phyloP scores from a whole-genome alignment of 2,113 vertebrate species.

The Chrysochloris asiatica region DNA sequence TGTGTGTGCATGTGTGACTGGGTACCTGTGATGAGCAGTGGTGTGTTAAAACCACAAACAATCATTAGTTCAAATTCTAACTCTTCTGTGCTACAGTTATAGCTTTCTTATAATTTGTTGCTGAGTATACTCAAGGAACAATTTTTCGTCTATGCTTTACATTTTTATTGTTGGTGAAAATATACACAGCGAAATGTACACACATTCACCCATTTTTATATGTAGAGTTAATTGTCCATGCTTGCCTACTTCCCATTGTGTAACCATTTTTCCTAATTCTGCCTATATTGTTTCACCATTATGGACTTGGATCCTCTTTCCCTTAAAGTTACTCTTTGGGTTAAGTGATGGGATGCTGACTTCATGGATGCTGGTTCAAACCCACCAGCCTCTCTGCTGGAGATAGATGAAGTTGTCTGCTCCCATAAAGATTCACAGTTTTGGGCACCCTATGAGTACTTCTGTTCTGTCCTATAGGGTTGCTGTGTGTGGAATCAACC shows the following conservation, averaged over 20 bases:
- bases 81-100: neutral
- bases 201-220: neutral
- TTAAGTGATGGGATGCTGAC: neutral
- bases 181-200: neutral
- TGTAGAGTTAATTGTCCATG: neutral
- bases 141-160: neutral
- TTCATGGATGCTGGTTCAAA: too few relatives aligned
- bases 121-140: neutral
- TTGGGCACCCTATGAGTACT: too few relatives aligned
- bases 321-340: neutral
- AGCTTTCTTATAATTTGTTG: neutral
- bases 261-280: neutral
- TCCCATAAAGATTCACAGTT: too few relatives aligned
- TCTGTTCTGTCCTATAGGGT: too few relatives aligned
- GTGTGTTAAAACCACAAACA: neutral
- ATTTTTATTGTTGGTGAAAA: neutral
- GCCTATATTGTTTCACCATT: neutral
- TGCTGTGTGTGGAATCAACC: too few relatives aligned
- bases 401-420: too few relatives aligned
- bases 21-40: fast-evolving
- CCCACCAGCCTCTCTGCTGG: too few relatives aligned
- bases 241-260: neutral
- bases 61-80: neutral
- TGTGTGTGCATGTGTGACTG: neutral
- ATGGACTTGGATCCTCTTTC: neutral